phyloP scores from a whole-genome alignment of 2,888 invertebrate genomes.

The Metallyticus violacea region DNA sequence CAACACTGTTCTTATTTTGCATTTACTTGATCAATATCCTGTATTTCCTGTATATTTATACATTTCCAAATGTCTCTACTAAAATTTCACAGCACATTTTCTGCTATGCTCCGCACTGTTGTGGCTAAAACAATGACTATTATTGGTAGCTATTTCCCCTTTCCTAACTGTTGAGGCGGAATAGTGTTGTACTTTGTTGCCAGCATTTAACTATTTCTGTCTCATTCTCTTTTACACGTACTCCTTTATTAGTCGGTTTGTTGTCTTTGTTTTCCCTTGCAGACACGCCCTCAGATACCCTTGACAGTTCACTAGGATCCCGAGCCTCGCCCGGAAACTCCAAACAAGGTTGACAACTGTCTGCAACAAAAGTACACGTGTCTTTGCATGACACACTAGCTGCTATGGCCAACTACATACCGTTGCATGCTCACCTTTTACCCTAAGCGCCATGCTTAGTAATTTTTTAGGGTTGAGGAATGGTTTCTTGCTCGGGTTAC shows the following conservation, averaged over 20 bases:
- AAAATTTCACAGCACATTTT: not conserved
- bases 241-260: slow-evolving; percentile 27
- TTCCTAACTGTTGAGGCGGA: not conserved
- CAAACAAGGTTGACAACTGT: slow-evolving; percentile 32
- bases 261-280: slow-evolving; percentile 31
- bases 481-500: not conserved
- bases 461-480: not conserved
- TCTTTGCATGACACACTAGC: not conserved
- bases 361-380: slow-evolving; percentile 13
- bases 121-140: no score
- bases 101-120: not conserved
- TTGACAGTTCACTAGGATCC: slow-evolving; percentile 34
- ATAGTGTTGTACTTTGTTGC: no score
- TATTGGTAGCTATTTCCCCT: not conserved
- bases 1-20: not conserved
- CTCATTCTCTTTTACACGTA: slow-evolving; percentile 18
- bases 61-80: not conserved
- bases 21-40: not conserved
- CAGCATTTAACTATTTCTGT: not conserved
- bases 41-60: not conserved
- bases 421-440: not conserved
- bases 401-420: no score
- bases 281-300: slow-evolving; percentile 35
- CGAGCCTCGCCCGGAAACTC: slow-evolving; percentile 32
- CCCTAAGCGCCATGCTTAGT: not conserved